Evolutionary conservation across 2,113 vertebrate species (phyloP).

Genomic region (Forbesichthys agassizii): DNA sequence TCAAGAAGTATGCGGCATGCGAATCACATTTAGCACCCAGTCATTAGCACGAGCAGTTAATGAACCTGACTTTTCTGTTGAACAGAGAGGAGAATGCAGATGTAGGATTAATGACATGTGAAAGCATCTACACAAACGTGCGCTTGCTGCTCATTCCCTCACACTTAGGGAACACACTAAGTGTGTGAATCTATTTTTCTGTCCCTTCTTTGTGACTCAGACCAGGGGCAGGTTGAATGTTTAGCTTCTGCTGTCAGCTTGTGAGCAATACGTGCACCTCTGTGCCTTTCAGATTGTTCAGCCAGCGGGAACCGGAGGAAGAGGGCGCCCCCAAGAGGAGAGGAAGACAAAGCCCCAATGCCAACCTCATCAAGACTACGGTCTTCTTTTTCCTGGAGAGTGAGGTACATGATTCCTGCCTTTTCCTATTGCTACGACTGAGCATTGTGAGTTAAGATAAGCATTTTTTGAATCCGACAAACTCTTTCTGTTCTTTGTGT

Average conservation of each 20-base stretch:
- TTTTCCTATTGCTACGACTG: background rate
- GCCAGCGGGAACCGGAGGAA: constrained; percentile 92
- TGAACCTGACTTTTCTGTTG: background rate
- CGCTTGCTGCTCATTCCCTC: background rate
- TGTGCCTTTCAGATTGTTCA: constrained; percentile 84
- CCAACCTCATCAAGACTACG: constrained; percentile 97
- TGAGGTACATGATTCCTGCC: constrained; percentile 77
- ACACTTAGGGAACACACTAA: no score
- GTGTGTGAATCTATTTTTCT: background rate
- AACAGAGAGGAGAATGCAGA: background rate
- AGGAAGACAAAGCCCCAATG: constrained; percentile 94
- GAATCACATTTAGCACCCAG: background rate
- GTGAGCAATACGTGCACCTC: constrained; percentile 8
- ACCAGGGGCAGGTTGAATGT: background rate
- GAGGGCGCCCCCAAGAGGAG: constrained; percentile 93
- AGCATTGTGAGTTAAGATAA: background rate
- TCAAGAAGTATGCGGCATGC: constrained; percentile 89
- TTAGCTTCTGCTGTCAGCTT: background rate
- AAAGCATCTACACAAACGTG: background rate
- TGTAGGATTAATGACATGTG: no score
- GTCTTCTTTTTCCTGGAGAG: constrained; percentile 99
- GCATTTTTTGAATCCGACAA: no score
- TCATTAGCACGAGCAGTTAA: background rate
- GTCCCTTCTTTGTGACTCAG: no score
- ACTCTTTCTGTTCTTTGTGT: no score